Base-by-base conservation (phyloP, 2,888 invertebrate genomes). In the Chalcosyrphus nemorum region DNA sequence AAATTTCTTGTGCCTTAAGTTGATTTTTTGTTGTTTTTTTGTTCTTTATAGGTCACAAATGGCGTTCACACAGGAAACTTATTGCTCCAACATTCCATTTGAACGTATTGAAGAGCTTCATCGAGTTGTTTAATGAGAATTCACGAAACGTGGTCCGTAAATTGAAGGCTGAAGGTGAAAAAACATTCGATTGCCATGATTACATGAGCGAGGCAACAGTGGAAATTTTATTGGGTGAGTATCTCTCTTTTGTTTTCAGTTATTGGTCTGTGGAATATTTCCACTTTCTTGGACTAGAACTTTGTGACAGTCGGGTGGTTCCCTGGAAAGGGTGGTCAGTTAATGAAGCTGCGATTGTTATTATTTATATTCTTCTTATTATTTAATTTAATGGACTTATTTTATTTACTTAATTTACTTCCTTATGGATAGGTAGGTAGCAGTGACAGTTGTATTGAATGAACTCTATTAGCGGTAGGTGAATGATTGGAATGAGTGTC, bases 1-100 rank as follows among this genome's bases (percentile, higher is more conserved):
- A 68, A 75, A 65, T 74, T 59, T 50, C 11, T 54, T 11, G 52
- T 68, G 2, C 3, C 32, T 52, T 66, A 24, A 2, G 9, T 24
- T 54, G 15, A 66, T 45, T 1, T 11, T 43, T n/a, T 24, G 19
- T 50, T 15, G 9, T 50, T 68, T 41, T 63, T 43, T 56, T 54
- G 52, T 57, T 74, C 24, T 15, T 66, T 50, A 24, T 88, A 95
- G 96, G 96, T 89, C 94, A 95, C 88, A 96, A 96, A 94, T 97
- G 97, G 97, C 94, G 95, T 61, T 94, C 95, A 17, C 96, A 97
- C 90, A 94, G 97, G 87, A 96, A 96, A 92, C 92, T 97, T 87
- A 97, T 97, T 87, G 96, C 97, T 7, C 97, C 97, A 52, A 96
- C 96, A 86, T 97, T 97, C 94, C 96, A 97, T 89, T 93, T 97